phyloP scores from a whole-genome alignment of 2,797 vertebrate species.

The Myotis vivesi region DNA sequence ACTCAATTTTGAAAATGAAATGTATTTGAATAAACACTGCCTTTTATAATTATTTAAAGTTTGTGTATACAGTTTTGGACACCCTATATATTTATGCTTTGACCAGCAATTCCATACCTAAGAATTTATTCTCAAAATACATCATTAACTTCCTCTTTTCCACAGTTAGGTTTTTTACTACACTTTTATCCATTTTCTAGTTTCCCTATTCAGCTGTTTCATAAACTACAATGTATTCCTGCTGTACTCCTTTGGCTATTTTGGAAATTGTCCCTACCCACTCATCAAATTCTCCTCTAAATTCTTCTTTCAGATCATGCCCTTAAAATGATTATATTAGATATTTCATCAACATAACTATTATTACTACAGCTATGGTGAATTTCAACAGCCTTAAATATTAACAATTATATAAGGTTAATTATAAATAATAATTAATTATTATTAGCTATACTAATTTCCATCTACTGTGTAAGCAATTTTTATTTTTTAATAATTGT shows the following conservation, averaged over 20 bases:
- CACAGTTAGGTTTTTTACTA: background rate
- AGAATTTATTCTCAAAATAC: background rate
- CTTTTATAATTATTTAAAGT: background rate
- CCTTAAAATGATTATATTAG: constrained; percentile 30
- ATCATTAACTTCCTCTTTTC: background rate
- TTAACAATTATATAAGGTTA: constrained; percentile 2
- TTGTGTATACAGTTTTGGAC: background rate
- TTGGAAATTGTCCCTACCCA: background rate
- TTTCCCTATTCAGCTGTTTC: background rate
- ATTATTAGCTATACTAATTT: background rate
- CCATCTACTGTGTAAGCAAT: background rate
- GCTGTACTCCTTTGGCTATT: background rate
- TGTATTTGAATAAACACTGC: background rate
- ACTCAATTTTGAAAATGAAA: background rate
- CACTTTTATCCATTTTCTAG: background rate
- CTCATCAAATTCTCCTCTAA: background rate
- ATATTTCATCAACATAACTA: background rate
- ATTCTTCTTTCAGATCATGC: background rate
- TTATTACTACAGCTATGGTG: background rate
- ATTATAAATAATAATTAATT: background rate
- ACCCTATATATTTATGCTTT: background rate
- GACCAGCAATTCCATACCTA: background rate
- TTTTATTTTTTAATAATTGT: background rate
- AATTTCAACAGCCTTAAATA: background rate
- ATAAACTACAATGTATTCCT: background rate